phyloP scores from a whole-genome alignment of 1,140 invertebrate genomes.

The Neotoxoptera formosana region DNA sequence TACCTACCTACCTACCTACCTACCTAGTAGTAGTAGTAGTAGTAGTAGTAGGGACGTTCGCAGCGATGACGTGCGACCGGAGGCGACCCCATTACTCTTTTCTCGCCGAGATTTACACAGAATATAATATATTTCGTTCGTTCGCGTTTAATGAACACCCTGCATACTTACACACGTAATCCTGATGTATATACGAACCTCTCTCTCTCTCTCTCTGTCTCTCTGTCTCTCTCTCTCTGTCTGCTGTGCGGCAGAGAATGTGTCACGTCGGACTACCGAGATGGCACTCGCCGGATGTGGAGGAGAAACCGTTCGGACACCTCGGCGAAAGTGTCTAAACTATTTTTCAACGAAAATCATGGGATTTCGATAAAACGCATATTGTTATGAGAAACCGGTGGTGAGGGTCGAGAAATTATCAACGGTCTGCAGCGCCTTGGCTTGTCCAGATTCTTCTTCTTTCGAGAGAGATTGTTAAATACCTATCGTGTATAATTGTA shows the following conservation, averaged over 20 bases:
- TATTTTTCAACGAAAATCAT: not conserved
- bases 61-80: not conserved
- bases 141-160: not conserved
- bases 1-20: too few relatives aligned
- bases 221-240: too few relatives aligned
- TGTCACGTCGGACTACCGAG: not conserved
- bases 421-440: not conserved
- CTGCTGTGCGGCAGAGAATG: too few relatives aligned
- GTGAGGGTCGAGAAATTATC: not conserved
- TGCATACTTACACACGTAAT: not conserved
- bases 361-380: not conserved
- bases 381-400: too few relatives aligned
- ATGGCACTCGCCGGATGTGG: not conserved
- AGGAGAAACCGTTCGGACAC: not conserved
- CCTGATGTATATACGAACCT: too few relatives aligned
- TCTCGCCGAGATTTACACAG: not conserved
- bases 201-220: too few relatives aligned
- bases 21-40: too few relatives aligned
- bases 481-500: not conserved
- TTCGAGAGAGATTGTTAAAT: not conserved
- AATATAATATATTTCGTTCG: not conserved
- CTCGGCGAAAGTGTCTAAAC: not conserved
- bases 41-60: not conserved
- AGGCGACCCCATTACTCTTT: not conserved
- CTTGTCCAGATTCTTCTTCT: not conserved